Base-by-base conservation (phyloP, 2,113 vertebrate species). In the Percopsis transmontana region DNA sequence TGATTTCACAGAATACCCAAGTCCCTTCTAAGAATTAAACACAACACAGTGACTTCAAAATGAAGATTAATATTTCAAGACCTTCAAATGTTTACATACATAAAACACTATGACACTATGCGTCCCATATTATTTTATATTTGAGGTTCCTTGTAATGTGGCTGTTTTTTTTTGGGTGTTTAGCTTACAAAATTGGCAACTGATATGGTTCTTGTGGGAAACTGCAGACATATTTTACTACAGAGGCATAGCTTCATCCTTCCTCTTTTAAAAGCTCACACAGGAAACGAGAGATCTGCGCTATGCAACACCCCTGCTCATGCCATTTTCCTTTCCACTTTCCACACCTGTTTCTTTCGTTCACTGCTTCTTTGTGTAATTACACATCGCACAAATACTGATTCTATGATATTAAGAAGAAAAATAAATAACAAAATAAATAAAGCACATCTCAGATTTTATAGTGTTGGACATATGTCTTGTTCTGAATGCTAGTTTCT, bases 251-350 rank as follows among this genome's bases (percentile, higher is more conserved):
- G 67, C 69, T 82, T 76, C 45, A 81, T 70, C 39, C 85, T 87
- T 89, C 87, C 89, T 89, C 87, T 88, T 86, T 79, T 85, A 84
- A 83, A 87, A 76, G 52, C 27, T 82, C 72, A 58, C 83, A 83
- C 87, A 86, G 89, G 89, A 90, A 90, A 85, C 58, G 77, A 85
- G 73, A 76, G 77, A 55, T 68, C 65, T 81, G 84, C 76, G 77
- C 81, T 71, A 63, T 80, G 79, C 73, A 82, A 66, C 72, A 76
- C 66, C 59, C 76, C 73, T 44, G 7, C 45, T 53, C 33, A 64
- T 52, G 50, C 12, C 11, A 12, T 69, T 56, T 68, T 54, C 65
- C 27, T 70, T 9, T 60, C 60, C 68, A 65, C 59, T 51, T 38
- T 62, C 33, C 45, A 68, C 1, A 53, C 19, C 50, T 27, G 41